These are phyloP conservation scores for Caenorhabditis wallacei DNA, from an alignment of 2,888 invertebrate genomes.

Conservation along the genomic window DNA sequence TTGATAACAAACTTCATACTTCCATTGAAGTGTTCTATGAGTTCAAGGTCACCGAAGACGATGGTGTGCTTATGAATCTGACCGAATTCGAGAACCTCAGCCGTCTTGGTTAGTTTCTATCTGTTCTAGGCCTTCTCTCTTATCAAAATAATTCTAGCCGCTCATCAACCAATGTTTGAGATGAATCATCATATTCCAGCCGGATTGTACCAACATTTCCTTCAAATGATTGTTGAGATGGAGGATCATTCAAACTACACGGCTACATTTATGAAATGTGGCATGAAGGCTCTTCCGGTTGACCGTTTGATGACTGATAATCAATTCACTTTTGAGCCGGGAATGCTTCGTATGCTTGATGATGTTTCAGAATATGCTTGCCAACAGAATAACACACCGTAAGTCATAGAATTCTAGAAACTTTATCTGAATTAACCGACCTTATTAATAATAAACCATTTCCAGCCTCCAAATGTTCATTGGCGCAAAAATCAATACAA, in stretches of 20 bases:
- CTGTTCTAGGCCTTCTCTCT: too few species aligned
- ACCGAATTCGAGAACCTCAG: background rate
- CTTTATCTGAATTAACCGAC: too few species aligned
- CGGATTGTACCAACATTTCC: background rate
- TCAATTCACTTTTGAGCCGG: background rate
- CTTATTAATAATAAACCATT: too few species aligned
- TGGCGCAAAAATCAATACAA: background rate
- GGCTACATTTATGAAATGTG: background rate
- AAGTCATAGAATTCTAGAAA: background rate
- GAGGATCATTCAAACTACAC: background rate
- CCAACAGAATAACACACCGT: background rate
- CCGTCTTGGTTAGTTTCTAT: background rate
- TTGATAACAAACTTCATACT: background rate
- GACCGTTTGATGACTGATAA: background rate
- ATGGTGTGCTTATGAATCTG: background rate
- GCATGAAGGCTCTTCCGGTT: background rate
- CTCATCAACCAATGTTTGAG: slow-evolving; percentile 1
- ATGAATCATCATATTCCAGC: background rate
- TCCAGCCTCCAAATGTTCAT: slow-evolving; percentile 3
- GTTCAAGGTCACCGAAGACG: background rate
- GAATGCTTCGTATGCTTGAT: background rate
- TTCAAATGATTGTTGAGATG: background rate
- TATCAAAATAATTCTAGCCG: background rate
- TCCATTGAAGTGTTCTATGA: background rate
- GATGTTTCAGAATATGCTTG: background rate